phyloP scores from a whole-genome alignment of 2,888 invertebrate species.

The Micropterix aruncella region DNA sequence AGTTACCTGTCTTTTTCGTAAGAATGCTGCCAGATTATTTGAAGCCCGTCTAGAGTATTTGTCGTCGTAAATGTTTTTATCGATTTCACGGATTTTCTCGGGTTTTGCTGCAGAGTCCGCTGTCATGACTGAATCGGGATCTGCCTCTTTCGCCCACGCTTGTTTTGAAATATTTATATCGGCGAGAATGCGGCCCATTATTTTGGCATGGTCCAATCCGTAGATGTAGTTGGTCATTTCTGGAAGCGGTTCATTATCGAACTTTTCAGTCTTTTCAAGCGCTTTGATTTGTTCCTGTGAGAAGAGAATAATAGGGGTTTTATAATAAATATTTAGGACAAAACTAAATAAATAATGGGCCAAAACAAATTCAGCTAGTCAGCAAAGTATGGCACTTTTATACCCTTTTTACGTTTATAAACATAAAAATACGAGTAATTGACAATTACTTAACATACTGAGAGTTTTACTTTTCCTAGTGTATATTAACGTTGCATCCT shows the following conservation, averaged over 20 bases:
- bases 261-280: slow-evolving; percentile 18
- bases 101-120: slow-evolving; percentile 19
- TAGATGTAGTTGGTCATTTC: slow-evolving; percentile 59
- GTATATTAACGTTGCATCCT: too few relatives aligned
- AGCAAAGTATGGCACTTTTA: background rate
- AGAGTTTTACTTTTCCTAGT: too few relatives aligned
- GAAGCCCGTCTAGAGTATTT: slow-evolving; percentile 19
- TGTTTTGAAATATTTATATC: slow-evolving; percentile 37
- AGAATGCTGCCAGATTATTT: slow-evolving; percentile 39
- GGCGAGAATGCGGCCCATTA: slow-evolving; percentile 40
- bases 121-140: too few relatives aligned
- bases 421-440: too few relatives aligned
- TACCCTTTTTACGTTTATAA: slow-evolving; percentile 5
- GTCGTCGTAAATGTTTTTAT: slow-evolving; percentile 15
- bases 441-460: too few relatives aligned
- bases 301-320: too few relatives aligned
- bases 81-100: slow-evolving; percentile 4
- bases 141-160: slow-evolving; percentile 30
- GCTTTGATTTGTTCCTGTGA: slow-evolving; percentile 29
- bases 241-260: slow-evolving; percentile 37
- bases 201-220: slow-evolving; percentile 50
- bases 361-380: background rate
- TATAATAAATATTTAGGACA: too few relatives aligned
- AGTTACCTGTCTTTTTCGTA: slow-evolving; percentile 34
- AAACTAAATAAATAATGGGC: too few relatives aligned